Conservation (phyloP, 2,888 invertebrate species). For the Eilema caniola region DNA sequence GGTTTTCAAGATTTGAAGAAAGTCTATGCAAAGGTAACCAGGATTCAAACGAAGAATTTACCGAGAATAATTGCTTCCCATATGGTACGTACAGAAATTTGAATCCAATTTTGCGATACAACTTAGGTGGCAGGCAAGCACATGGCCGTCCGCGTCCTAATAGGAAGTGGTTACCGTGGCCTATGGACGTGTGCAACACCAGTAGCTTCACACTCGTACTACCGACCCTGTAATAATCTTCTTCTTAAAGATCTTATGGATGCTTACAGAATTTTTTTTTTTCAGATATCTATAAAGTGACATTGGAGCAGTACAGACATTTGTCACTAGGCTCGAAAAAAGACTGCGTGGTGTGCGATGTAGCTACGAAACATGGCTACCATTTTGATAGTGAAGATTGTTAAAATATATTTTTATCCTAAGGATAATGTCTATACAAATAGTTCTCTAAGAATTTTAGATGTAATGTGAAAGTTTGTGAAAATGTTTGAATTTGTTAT, state of each 20-base stretch:
- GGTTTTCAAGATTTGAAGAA: neutral
- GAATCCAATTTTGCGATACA: too few species aligned
- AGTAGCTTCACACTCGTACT: too few species aligned
- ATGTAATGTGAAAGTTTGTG: neutral
- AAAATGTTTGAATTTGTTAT: too few species aligned
- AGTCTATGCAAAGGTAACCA: neutral
- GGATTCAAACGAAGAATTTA: neutral
- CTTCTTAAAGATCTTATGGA: neutral
- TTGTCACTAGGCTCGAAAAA: constrained; percentile 20
- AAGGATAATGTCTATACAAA: neutral
- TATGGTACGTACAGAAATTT: neutral
- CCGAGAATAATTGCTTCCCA: neutral
- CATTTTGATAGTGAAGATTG: constrained; percentile 22
- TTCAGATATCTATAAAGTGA: constrained; percentile 30
- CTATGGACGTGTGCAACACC: too few species aligned
- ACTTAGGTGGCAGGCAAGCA: too few species aligned
- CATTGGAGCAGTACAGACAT: constrained; percentile 59
- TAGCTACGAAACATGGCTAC: constrained; percentile 40
- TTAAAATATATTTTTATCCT: neutral
- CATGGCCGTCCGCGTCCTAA: too few species aligned
- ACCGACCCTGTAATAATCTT: too few species aligned
- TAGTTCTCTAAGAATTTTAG: neutral
- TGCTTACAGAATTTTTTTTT: neutral
- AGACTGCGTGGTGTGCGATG: constrained; percentile 61
- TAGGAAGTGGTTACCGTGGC: too few species aligned